A percentile compares a stretch with the other conserved stretches of the same genome.
phyloP scores from a whole-genome alignment of 2,113 vertebrate species.

The Machaerirhynchus nigripectus region DNA sequence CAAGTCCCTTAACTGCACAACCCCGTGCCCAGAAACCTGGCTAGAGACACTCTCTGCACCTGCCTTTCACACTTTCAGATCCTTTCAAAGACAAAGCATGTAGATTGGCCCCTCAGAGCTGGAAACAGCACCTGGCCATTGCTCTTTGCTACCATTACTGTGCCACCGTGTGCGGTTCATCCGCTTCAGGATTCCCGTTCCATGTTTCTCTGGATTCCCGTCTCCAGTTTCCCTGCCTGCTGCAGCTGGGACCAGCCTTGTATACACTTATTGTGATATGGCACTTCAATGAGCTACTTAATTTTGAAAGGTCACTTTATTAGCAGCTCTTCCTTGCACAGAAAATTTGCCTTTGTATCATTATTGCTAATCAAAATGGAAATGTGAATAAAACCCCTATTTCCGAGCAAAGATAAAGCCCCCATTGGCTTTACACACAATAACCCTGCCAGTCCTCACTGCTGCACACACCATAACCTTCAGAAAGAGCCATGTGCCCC shows the following conservation, averaged over 20 bases:
- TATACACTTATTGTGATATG: not conserved
- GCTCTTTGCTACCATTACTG: not conserved
- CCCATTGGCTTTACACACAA: constrained; percentile 52
- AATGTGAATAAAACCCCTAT: constrained; percentile 44
- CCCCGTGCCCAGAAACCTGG: not conserved
- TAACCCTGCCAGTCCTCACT: constrained; percentile 47
- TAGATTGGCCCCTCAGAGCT: not conserved
- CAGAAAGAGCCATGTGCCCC: constrained; percentile 45
- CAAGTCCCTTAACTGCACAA: not conserved
- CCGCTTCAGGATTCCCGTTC: not conserved
- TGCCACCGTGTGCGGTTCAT: not conserved
- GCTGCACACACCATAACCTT: constrained; percentile 29
- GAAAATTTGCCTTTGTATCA: constrained; percentile 57
- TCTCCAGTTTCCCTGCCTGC: not conserved
- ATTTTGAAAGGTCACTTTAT: constrained; percentile 68
- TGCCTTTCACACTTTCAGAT: not conserved
- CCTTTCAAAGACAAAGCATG: not conserved
- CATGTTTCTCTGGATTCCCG: not conserved
- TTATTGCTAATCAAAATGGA: constrained; percentile 67
- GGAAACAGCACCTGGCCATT: not conserved
- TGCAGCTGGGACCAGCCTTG: constrained; percentile 36
- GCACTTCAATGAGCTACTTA: constrained; percentile 48
- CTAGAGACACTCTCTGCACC: not conserved
- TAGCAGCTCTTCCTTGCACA: constrained; percentile 39
- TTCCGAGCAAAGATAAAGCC: constrained; percentile 46